phyloP scores from a whole-genome alignment of 2,113 vertebrate genomes.

The Catharus bicknelli region DNA sequence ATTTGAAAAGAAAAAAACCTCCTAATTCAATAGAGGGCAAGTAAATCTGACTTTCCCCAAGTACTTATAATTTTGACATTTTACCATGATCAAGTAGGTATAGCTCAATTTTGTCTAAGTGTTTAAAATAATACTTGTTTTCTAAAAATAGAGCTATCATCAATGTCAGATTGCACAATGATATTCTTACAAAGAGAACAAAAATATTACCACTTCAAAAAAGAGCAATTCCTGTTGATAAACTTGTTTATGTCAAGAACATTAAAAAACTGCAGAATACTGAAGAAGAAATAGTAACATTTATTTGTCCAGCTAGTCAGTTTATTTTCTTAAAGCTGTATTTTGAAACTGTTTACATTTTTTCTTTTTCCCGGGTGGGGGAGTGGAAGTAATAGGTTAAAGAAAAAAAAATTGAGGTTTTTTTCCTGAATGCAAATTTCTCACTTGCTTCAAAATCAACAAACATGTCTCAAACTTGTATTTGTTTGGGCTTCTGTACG shows the following conservation, averaged over 20 bases:
- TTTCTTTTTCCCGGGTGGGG: background rate
- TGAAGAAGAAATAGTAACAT: background rate
- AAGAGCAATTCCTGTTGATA: background rate
- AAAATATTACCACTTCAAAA: background rate
- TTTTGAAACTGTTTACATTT: background rate
- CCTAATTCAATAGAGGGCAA: background rate
- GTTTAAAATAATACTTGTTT: background rate
- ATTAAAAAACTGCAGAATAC: background rate
- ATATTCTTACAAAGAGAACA: background rate
- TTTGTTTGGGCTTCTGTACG: background rate
- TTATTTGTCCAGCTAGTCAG: background rate
- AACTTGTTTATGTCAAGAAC: background rate
- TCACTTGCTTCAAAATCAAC: background rate
- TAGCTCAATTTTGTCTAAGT: background rate
- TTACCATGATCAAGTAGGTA: background rate
- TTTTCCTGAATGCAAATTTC: background rate
- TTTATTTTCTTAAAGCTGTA: slow-evolving; percentile 4
- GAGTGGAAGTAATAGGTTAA: background rate
- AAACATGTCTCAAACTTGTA: background rate
- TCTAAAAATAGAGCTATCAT: background rate
- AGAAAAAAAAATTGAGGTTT: background rate
- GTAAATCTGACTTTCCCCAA: background rate
- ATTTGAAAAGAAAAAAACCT: background rate
- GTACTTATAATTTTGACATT: background rate
- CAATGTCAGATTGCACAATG: background rate